Base-by-base conservation (phyloP, 2,797 vertebrate species). In the Enteromius mattozi region DNA sequence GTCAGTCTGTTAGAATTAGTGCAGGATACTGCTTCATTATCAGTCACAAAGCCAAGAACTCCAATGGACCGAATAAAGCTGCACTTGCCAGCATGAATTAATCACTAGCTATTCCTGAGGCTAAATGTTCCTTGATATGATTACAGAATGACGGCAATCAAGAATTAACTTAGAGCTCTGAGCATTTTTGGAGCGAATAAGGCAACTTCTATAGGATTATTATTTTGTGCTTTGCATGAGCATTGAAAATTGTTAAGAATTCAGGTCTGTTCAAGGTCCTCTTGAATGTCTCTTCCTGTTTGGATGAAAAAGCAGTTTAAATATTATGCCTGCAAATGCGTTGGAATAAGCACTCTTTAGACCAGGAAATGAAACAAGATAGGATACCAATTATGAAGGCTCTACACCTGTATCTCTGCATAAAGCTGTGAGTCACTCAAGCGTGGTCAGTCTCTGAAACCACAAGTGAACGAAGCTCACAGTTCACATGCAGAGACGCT, bases 121-220 rank as follows among this genome's bases (percentile, higher is more conserved):
- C 88, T n/a, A 89, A 82, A 91, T 90, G 88, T 92, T 92, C 80
- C 86, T 89, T 66, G 83, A 69, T 90, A 88, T 89, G 88, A 88
- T 90, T 87, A 85, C 84, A 83, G 79, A 91, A 88, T 86, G 88
- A 83, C 85, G 85, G 87, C 85, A 82, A 86, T 85, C 61, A 87
- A 66, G 89, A 88, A 91, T 91, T 87, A 91, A 88, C 79, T 61
- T 81, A 40, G 21, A 78, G 65, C 77, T 74, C 59, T 68, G 37
- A 69, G 21, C 68, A 78, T 84, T 69, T 49, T 40, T 9, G 56
- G 24, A 76, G 80, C 24, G 74, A 30, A 35, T 35, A 86, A 88
- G 78, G 27, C 87, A 71, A 84, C 86, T 82, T 77, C 71, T 75
- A 21, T 51, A n/a, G 19, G 69, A 66, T 33, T 49, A 51, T 51